phyloP scores from a whole-genome alignment of 2,888 invertebrate species.

The Drosophila multiciliata region DNA sequence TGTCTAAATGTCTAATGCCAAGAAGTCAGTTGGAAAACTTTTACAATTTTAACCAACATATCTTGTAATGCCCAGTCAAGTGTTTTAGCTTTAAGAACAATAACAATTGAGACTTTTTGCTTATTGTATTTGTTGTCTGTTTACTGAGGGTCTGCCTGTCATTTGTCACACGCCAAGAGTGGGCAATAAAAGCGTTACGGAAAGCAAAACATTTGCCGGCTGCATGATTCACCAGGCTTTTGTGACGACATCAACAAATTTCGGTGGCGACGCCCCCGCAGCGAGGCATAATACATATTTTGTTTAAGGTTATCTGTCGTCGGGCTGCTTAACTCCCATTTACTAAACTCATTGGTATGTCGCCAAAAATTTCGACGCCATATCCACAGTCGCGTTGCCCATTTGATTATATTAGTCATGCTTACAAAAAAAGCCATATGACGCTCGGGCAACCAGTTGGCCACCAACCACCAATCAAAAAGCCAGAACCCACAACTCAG shows the following conservation, averaged over 20 bases:
- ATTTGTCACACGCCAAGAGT: constrained; percentile 56
- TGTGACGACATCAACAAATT: constrained; percentile 71
- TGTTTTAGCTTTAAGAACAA: constrained; percentile 29
- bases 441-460: constrained; percentile 55
- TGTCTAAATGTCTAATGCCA: background rate
- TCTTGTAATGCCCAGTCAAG: constrained; percentile 2
- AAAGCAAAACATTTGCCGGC: constrained; percentile 48
- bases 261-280: constrained; percentile 21
- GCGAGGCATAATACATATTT: constrained; percentile 43
- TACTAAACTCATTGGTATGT: constrained; percentile 70
- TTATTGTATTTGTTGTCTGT: constrained; percentile 12
- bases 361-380: constrained; percentile 73
- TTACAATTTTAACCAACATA: constrained; percentile 44
- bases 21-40: constrained; percentile 31
- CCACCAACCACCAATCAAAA: constrained; percentile 16
- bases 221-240: constrained; percentile 56
- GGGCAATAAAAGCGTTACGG: constrained; percentile 38
- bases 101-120: constrained; percentile 59
- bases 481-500: constrained; percentile 31
- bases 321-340: constrained; percentile 51
- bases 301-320: constrained; percentile 61
- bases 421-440: constrained; percentile 78
- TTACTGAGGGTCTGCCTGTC: constrained; percentile 23
- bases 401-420: constrained; percentile 79
- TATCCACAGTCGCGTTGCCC: constrained; percentile 61